phyloP scores from a whole-genome alignment of 2,888 invertebrate species.

The Euproctis similis region DNA sequence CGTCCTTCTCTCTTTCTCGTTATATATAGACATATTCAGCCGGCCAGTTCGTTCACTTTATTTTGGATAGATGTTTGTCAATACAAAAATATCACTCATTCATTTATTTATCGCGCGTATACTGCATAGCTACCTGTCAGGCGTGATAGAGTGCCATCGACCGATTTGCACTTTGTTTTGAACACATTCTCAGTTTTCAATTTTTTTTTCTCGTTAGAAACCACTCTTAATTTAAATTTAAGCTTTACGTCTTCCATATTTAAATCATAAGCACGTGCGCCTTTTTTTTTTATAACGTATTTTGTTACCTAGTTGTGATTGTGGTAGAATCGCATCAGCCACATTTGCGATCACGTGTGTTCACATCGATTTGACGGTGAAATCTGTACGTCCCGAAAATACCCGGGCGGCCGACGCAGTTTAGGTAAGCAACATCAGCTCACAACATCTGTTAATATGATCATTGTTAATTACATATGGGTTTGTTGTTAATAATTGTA shows the following conservation, averaged over 20 bases:
- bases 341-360: constrained; percentile 48
- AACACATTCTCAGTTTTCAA: constrained; percentile 35
- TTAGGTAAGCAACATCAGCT: constrained; percentile 70
- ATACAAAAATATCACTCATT: too few relatives aligned
- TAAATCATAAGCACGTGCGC: constrained; percentile 19
- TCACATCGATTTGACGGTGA: constrained; percentile 49
- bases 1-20: not conserved
- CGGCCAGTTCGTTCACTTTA: too few relatives aligned
- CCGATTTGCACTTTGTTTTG: constrained; percentile 65
- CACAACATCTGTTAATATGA: constrained; percentile 77
- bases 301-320: constrained; percentile 27
- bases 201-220: constrained; percentile 19
- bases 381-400: constrained; percentile 64
- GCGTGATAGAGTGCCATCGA: constrained; percentile 47
- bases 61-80: too few relatives aligned
- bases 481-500: constrained; percentile 73
- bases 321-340: constrained; percentile 31
- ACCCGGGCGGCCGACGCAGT: constrained; percentile 70
- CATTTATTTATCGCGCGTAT: not conserved
- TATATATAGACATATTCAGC: too few relatives aligned
- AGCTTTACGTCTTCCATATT: constrained; percentile 5
- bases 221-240: constrained; percentile 14
- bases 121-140: constrained; percentile 16
- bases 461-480: constrained; percentile 77
- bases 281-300: constrained; percentile 13